Percentiles rank a stretch among this genome's conserved stretches.
Conservation (phyloP, 2,888 invertebrate genomes). For the Stenolophus ochropezus region DNA sequence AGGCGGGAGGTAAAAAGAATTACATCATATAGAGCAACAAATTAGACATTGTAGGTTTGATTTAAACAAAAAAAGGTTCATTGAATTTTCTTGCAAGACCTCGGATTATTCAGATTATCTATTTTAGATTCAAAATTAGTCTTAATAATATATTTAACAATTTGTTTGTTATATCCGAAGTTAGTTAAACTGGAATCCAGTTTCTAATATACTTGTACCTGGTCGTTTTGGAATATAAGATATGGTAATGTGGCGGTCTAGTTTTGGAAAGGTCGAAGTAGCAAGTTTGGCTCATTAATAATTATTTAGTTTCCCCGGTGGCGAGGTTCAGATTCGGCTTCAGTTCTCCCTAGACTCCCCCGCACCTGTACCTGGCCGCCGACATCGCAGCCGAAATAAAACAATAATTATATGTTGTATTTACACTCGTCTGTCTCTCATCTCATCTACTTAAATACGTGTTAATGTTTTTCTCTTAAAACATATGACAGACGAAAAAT, state of each 20-base stretch:
- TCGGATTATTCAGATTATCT: too few species aligned
- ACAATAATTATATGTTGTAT: conserved; percentile 49
- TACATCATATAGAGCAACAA: too few species aligned
- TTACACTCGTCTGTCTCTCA: conserved; percentile 37
- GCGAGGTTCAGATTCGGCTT: conserved; percentile 38
- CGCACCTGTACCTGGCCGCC: neutral
- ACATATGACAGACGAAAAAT: neutral
- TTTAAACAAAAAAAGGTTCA: too few species aligned
- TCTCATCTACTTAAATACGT: conserved; percentile 45
- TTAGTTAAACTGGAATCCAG: too few species aligned
- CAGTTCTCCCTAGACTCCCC: neutral
- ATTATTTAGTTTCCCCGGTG: conserved; percentile 39
- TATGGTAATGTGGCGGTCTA: neutral
- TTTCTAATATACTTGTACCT: too few species aligned
- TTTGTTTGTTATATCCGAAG: too few species aligned
- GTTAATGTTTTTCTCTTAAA: neutral
- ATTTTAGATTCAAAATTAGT: too few species aligned
- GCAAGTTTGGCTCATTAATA: conserved; percentile 21
- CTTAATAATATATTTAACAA: too few species aligned
- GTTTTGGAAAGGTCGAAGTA: neutral
- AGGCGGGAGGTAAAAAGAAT: too few species aligned
- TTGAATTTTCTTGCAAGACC: too few species aligned
- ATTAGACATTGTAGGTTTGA: too few species aligned
- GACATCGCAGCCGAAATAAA: conserved; percentile 6
- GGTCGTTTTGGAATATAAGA: too few species aligned